phyloP scores from a whole-genome alignment of 2,113 vertebrate species.

The Dasyurus viverrinus region DNA sequence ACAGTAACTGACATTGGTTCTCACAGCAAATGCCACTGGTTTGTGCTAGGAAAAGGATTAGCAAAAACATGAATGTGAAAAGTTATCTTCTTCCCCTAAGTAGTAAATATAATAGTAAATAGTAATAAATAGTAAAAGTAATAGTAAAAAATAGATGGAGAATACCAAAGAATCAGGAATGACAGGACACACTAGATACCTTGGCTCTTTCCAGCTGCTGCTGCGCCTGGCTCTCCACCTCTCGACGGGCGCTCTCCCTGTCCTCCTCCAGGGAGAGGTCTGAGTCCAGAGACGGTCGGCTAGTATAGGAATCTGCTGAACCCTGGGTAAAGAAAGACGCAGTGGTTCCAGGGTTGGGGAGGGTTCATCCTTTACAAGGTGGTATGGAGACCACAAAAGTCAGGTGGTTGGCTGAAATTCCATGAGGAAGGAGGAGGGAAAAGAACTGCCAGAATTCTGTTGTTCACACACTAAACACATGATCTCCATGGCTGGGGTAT shows the following conservation, averaged over 20 bases:
- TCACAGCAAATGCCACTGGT: slow-evolving; percentile 95
- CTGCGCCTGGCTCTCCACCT: slow-evolving; percentile 97
- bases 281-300: slow-evolving; percentile 96
- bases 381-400: not conserved
- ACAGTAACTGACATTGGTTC: slow-evolving; percentile 97
- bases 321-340: slow-evolving; percentile 83
- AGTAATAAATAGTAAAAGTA: not conserved
- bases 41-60: slow-evolving; percentile 87
- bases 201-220: slow-evolving; percentile 97
- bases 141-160: not conserved
- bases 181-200: slow-evolving; percentile 79
- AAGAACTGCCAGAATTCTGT: not conserved
- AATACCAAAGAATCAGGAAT: not conserved
- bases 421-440: not conserved
- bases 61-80: not conserved
- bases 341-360: not conserved
- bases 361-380: not conserved
- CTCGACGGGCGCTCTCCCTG: slow-evolving; percentile 94
- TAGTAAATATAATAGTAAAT: not conserved
- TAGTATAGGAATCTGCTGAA: slow-evolving; percentile 98
- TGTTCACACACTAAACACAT: not conserved
- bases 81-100: not conserved
- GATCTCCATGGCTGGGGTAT: not conserved
- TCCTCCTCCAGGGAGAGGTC: slow-evolving; percentile 99
- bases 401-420: not conserved